Evolutionary conservation across 2,797 vertebrate species (phyloP).

Genomic region (Rhabdophis nuchalis): DNA sequence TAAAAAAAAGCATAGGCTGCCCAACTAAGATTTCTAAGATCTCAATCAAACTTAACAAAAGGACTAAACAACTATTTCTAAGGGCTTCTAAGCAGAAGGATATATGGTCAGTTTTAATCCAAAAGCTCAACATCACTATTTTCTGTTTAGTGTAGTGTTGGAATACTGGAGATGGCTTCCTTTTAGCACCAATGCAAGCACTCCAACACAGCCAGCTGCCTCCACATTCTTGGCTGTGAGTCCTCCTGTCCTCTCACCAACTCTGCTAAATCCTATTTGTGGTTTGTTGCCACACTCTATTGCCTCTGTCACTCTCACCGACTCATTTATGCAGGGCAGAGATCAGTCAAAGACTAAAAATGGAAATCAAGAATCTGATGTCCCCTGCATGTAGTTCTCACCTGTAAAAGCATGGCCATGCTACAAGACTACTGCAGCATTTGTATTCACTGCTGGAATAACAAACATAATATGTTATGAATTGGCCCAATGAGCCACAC

Average conservation of each 20-base stretch:
- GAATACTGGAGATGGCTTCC: conserved; percentile 7
- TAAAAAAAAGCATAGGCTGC: conserved; percentile 4
- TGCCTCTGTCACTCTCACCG: background rate
- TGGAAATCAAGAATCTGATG: background rate
- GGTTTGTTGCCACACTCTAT: background rate
- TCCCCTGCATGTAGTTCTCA: conserved; percentile 7
- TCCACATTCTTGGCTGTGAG: conserved; percentile 6
- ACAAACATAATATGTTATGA: background rate
- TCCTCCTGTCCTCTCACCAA: conserved; percentile 14
- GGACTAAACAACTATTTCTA: background rate
- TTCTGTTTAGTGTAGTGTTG: conserved; percentile 16
- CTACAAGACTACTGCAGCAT: background rate
- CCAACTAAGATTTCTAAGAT: conserved; percentile 27
- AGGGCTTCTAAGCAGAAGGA: conserved; percentile 7
- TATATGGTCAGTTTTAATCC: conserved; percentile 22
- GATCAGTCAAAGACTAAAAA: background rate
- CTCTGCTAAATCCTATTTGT: background rate
- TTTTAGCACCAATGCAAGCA: conserved; percentile 10
- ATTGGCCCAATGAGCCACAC: background rate
- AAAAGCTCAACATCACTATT: conserved; percentile 28
- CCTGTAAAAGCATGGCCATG: background rate
- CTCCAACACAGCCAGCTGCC: conserved; percentile 24
- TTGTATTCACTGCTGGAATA: background rate
- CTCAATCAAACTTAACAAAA: conserved; percentile 28
- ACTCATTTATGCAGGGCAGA: conserved; percentile 10